These are phyloP conservation scores for Drosophila miranda DNA, from an alignment of 1,140 invertebrate species.

Conservation along the genomic window DNA sequence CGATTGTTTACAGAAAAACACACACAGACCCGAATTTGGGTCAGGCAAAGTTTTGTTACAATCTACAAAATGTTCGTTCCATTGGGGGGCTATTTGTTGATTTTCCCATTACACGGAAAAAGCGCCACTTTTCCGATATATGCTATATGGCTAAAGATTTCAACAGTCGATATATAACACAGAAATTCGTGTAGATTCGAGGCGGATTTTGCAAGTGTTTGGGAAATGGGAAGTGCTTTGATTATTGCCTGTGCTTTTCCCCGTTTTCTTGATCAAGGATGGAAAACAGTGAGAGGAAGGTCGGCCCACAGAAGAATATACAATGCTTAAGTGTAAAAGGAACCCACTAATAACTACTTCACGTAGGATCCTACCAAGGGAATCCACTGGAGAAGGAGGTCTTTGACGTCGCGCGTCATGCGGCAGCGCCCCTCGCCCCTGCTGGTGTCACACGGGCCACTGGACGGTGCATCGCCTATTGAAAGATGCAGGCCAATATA, in stretches of 20 bases:
- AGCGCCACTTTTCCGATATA: slow-evolving; percentile 1
- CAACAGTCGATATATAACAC: slow-evolving; percentile 22
- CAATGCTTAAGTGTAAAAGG: neutral
- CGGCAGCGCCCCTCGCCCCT: too few species aligned
- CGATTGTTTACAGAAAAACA: slow-evolving; percentile 47
- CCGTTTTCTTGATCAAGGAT: neutral
- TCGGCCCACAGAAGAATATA: neutral
- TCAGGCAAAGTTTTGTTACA: slow-evolving; percentile 48
- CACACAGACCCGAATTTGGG: slow-evolving; percentile 24
- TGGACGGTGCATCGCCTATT: too few species aligned
- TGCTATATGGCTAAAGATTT: slow-evolving; percentile 32
- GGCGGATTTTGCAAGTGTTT: slow-evolving; percentile 12
- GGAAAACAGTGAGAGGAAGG: neutral
- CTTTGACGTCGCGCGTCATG: too few species aligned
- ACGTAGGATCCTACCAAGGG: too few species aligned
- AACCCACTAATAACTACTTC: neutral
- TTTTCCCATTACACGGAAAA: slow-evolving; percentile 12
- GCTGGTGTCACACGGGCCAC: too few species aligned
- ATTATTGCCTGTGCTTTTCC: neutral
- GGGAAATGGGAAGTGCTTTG: neutral
- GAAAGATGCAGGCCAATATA: too few species aligned
- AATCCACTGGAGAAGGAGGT: too few species aligned
- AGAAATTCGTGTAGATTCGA: neutral
- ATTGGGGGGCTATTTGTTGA: slow-evolving; percentile 23
- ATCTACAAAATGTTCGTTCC: slow-evolving; percentile 8